These are phyloP conservation scores for Chrysotoxum bicinctum DNA, from an alignment of 2,888 invertebrate genomes.

Conservation along the genomic window DNA sequence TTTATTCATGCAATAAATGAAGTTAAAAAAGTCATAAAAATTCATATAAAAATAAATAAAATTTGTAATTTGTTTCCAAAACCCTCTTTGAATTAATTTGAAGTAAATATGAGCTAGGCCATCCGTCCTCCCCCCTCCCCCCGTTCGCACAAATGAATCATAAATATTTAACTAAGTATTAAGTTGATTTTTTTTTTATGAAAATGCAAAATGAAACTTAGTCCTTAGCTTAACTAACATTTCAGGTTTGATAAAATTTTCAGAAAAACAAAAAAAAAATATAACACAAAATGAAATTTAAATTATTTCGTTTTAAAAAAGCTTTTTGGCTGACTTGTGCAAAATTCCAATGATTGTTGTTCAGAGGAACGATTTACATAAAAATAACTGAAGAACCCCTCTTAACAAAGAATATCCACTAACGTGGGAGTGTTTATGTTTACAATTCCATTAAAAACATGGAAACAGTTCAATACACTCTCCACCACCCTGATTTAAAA, in stretches of 20 bases:
- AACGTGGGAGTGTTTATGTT: background rate
- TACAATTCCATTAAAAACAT: slow-evolving; percentile 11
- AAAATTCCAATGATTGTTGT: background rate
- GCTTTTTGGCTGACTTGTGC: background rate
- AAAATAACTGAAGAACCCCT: background rate
- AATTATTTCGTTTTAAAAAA: background rate
- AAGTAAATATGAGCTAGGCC: too few relatives aligned
- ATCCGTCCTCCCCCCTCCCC: too few relatives aligned
- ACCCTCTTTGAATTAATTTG: too few relatives aligned
- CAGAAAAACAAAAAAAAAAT: background rate
- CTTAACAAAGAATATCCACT: background rate
- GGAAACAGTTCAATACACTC: background rate
- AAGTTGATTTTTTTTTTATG: too few relatives aligned
- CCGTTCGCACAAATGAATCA: too few relatives aligned
- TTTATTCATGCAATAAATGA: too few relatives aligned
- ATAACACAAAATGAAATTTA: background rate
- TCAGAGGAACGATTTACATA: background rate
- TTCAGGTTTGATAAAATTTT: background rate
- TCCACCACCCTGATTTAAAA: background rate
- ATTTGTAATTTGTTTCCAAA: too few relatives aligned
- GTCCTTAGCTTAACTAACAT: background rate
- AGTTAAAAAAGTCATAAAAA: too few relatives aligned
- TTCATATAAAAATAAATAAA: too few relatives aligned
- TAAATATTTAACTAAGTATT: too few relatives aligned
- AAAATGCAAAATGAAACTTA: too few relatives aligned